phyloP scores from a whole-genome alignment of 1,140 invertebrate genomes.

The Drosophila ironensis region DNA sequence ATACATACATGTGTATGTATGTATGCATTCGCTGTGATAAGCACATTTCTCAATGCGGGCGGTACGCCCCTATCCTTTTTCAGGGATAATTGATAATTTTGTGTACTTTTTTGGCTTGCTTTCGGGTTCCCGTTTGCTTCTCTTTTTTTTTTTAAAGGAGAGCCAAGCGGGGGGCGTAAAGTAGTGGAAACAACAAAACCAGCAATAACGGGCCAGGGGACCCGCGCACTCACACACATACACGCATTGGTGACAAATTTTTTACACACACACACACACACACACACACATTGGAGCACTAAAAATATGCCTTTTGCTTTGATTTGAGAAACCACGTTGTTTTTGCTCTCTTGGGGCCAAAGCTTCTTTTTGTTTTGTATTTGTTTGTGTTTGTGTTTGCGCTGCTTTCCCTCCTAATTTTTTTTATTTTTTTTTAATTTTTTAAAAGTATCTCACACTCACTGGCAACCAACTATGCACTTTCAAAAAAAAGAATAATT shows the following conservation, averaged over 20 bases:
- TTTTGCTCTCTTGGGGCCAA: constrained; percentile 3
- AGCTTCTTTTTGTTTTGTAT: constrained; percentile 27
- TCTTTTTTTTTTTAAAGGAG: constrained; percentile 6
- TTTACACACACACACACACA: constrained; percentile 2
- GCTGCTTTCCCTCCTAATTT: constrained; percentile 35
- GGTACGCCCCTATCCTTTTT: constrained; percentile 24
- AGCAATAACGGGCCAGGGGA: constrained; percentile 16
- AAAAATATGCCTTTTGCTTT: constrained; percentile 31
- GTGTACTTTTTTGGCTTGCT: constrained; percentile 6
- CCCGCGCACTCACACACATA: constrained; percentile 18
- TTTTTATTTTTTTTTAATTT: constrained; percentile 39
- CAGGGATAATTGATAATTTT: constrained; percentile 24
- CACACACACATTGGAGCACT: constrained; percentile 21
- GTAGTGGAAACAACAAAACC: constrained; percentile 13
- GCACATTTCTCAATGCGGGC: constrained; percentile 22
- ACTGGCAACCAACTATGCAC: no score
- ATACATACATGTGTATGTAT: not conserved
- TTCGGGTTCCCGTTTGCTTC: not conserved
- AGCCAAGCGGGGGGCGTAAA: constrained; percentile 35
- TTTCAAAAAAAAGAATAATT: no score
- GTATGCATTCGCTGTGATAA: not conserved
- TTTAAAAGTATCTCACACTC: constrained; percentile 60
- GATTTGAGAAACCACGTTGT: constrained; percentile 19
- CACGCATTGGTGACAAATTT: constrained; percentile 15
- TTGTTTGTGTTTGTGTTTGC: constrained; percentile 20